Base-by-base conservation (phyloP, 2,888 invertebrate species). In the Psococerastis gibbosa region DNA sequence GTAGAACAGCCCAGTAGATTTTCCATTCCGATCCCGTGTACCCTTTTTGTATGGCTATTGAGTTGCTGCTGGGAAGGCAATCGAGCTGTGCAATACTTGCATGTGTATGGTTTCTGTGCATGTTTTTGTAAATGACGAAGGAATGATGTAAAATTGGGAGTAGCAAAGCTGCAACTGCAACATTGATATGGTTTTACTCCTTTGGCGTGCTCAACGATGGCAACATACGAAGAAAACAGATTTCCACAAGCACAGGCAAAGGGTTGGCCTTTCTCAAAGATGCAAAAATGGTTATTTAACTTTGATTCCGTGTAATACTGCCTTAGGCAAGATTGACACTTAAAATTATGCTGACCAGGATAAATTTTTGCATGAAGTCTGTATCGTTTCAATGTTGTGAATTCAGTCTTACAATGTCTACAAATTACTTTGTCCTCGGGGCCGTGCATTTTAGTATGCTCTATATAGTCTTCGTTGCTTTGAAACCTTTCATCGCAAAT, bases 91-190 rank as follows among this genome's bases (percentile, higher is more conserved):
- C 38, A 38, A 20, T 18, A 18, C 4, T 16, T 18, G 20, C 38
- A 38, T 11, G 15, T 13, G 11, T 18, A 38, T 11, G 38, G 38
- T 38, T 20, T 38, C 22, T 38, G 38, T 20, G 38, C 15, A 38
- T 38, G 38, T 18, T 38, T 38, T 20, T 20, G 6, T 20, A 38
- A 15, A 20, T 38, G 38, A 6, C 38, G 16, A 20, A 38, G 15
- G 38, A 18, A 20, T 18, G 18, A 13, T 38, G 38, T 15, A 20
- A 38, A 20, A 3, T 16, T n/a, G n/a, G n/a, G n/a, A 11, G 27
- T 9, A 27, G 27, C 27, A 9, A 27, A 27, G 27, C 27, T 6
- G 6, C 27, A 27, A 11, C 6, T 11, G 8, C 27, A 27, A 27
- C 11, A 27, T 27, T 9, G 8, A 27, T 27, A 27, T 27, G 6